Base-by-base conservation (phyloP, 2,113 vertebrate genomes). In the Pongo pygmaeus region DNA sequence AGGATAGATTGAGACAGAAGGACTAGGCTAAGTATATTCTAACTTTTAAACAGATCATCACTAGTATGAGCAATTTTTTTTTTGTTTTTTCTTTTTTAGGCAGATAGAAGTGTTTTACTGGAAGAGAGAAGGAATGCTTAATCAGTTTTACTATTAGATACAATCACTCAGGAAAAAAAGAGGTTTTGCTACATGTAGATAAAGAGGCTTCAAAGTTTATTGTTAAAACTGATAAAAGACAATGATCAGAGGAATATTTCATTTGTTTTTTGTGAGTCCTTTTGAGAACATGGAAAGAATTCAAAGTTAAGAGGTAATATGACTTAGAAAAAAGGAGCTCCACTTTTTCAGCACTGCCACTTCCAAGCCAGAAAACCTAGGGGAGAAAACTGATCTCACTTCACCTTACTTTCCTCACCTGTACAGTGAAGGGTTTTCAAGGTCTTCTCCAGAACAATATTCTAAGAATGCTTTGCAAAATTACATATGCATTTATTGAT, bases 161-260 rank as follows among this genome's bases (percentile, higher is more conserved):
- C 6, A 75, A 78, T 84, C 55, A 77, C 52, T 85, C 25, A 32
- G 17, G 13, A 48, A 22, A 25, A 70, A 70, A 92, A 25, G 27
- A 79, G 40, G 30, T 78, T 80, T 93, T 96, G 77, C 20, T 75
- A 93, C 23, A 43, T 77, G 77, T 9, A 90, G 55, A 88, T 75
- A 52, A 93, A 95, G 48, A 93, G 1, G 3, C 43, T 91, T 84
- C 75, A 35, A 81, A 48, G 30, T 92, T 93, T 79, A 67, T 77
- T 94, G 52, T 89, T 94, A 84, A 96, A 94, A 89, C 81, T 78
- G 90, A 77, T 91, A 59, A 91, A 88, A 88, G 38, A 69, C 10
- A 72, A 64, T 93, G 38, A 59, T 50, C 50, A 91, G 70, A 90
- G 48, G 22, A 88, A 88, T 4, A 81, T 12, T 74, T 89, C n/a